Percentiles rank a stretch among this genome's conserved stretches.
phyloP scores from a whole-genome alignment of 30 jellyfish, hydroid and myxozoan species.

The Morbakka virulenta region DNA sequence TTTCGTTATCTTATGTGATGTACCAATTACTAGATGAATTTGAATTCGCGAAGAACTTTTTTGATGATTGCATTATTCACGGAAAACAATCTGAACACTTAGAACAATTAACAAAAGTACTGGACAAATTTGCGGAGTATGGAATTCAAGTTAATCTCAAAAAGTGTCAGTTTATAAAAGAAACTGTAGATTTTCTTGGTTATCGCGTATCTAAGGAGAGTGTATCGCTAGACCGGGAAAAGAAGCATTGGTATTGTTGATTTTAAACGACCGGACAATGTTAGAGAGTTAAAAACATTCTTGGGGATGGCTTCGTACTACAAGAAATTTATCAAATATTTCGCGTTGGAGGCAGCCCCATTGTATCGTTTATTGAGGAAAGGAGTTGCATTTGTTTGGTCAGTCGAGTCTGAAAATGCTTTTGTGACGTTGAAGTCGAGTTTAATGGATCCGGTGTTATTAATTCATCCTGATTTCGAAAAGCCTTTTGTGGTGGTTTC shows the following conservation, averaged over 20 bases:
- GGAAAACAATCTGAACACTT: neutral
- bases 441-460: neutral
- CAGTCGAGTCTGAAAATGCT: neutral
- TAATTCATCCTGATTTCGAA: neutral
- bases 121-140: neutral
- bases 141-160: neutral
- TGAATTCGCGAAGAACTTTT: neutral
- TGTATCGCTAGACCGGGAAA: neutral
- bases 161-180: neutral
- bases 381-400: neutral
- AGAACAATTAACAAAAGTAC: neutral
- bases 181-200: slow-evolving; percentile 1
- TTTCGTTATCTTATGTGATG: slow-evolving; percentile 1
- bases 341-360: neutral
- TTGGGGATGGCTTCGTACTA: neutral
- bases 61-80: neutral
- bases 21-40: neutral
- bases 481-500: slow-evolving; percentile 6
- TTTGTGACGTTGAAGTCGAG: neutral
- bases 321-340: neutral
- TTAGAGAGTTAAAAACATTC: neutral
- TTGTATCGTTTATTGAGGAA: neutral
- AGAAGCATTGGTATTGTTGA: neutral
- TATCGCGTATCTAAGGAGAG: neutral
- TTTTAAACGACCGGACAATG: neutral